Conservation (phyloP, 2,888 invertebrate genomes). For the Drosophila barbarae region DNA sequence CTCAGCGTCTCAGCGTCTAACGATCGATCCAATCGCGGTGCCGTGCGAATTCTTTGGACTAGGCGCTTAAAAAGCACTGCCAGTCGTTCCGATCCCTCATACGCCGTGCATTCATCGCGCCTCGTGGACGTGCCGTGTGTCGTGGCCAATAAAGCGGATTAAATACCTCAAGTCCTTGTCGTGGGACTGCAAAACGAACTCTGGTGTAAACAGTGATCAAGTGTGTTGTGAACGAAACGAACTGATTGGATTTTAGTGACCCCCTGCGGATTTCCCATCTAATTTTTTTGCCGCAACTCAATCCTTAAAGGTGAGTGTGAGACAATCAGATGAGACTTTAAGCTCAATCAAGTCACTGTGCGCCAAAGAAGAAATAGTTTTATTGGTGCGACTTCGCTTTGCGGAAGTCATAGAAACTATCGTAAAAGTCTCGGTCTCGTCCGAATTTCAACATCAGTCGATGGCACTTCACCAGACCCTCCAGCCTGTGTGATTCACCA, state of each 20-base stretch:
- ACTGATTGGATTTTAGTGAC: slow-evolving; percentile 29
- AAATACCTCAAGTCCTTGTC: slow-evolving; percentile 14
- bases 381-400: slow-evolving; percentile 12
- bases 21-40: slow-evolving; percentile 41
- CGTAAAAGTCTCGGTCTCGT: slow-evolving; percentile 28
- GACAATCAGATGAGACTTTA: not conserved
- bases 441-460: slow-evolving; percentile 26
- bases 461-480: slow-evolving; percentile 24
- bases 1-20: slow-evolving; percentile 41
- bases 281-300: slow-evolving; percentile 12
- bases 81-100: slow-evolving; percentile 58
- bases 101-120: slow-evolving; percentile 69
- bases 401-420: slow-evolving; percentile 55
- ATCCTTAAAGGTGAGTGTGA: slow-evolving; percentile 35
- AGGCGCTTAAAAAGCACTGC: slow-evolving; percentile 69
- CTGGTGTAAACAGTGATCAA: slow-evolving; percentile 23
- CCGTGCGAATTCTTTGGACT: slow-evolving; percentile 60
- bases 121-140: slow-evolving; percentile 63
- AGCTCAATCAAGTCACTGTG: not conserved
- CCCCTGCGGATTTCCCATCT: slow-evolving; percentile 14
- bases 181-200: slow-evolving; percentile 28
- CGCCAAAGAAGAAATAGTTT: slow-evolving; percentile 4
- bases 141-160: slow-evolving; percentile 14
- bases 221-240: slow-evolving; percentile 24
- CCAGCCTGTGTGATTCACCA: slow-evolving; percentile 46